Evolutionary conservation across 2,797 vertebrate genomes (phyloP).

Genomic region (Lateolabrax maculatus): DNA sequence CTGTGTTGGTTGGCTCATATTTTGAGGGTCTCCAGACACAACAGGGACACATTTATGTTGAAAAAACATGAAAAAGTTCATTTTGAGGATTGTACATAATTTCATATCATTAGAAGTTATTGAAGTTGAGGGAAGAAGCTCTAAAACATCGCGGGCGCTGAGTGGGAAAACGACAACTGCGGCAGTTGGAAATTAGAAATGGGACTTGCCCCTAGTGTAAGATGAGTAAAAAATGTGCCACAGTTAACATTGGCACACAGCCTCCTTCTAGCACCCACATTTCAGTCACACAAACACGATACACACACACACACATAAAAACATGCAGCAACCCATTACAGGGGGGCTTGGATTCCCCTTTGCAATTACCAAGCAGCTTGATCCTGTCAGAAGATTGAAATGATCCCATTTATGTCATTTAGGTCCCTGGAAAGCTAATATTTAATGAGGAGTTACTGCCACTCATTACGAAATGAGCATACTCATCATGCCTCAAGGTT

Average conservation of each 20-base stretch:
- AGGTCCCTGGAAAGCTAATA: conserved; percentile 73
- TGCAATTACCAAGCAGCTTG: conserved; percentile 78
- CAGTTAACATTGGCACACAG: conserved; percentile 5
- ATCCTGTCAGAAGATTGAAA: conserved; percentile 80
- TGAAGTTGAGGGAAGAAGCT: too few relatives aligned
- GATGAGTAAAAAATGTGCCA: not conserved
- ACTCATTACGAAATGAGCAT: conserved; percentile 73
- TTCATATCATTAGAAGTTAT: too few relatives aligned
- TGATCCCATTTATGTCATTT: conserved; percentile 79
- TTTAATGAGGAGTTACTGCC: conserved; percentile 76
- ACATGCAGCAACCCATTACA: conserved; percentile 58
- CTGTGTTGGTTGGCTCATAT: too few relatives aligned
- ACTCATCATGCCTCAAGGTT: conserved; percentile 69
- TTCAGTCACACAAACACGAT: conserved; percentile 24
- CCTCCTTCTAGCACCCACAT: not conserved
- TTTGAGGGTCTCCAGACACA: too few relatives aligned
- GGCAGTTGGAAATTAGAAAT: too few relatives aligned
- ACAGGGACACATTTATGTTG: too few relatives aligned
- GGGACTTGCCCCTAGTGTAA: too few relatives aligned
- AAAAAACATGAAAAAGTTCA: too few relatives aligned
- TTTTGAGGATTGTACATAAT: too few relatives aligned
- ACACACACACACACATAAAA: conserved; percentile 16
- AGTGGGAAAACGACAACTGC: too few relatives aligned
- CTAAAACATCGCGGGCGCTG: too few relatives aligned
- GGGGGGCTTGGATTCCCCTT: conserved; percentile 70